Base-by-base conservation (phyloP, 2,888 invertebrate genomes). In the Dryobota labecula region DNA sequence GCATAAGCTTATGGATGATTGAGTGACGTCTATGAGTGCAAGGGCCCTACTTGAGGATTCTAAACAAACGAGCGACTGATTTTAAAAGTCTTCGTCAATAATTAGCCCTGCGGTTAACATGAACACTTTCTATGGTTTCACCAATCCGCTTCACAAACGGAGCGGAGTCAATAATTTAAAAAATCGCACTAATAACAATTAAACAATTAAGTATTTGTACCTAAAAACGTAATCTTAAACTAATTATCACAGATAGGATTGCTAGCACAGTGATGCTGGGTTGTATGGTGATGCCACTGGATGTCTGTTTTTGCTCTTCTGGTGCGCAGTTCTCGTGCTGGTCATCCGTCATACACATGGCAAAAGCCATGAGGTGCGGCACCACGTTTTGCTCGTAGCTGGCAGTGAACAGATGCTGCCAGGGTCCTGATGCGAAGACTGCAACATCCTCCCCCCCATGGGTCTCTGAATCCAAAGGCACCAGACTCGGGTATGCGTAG, bases 361-460 rank as follows among this genome's bases (percentile, higher is more conserved):
- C 98, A 85, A 97, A 98, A 0, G 96, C 97, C 94, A 98, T 97
- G 33, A 97, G 96, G 87, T 98, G 97, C 0, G 98, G 98, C 20
- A 98, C 97, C 72, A 97, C 96, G 87, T 97, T 97, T 90, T 98
- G 98, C 86, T 98, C 98, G 85, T 97, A 97, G 64, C 97, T 97
- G 27, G 98, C 97, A 0, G 97, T 97, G 91, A 98, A 98, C 7
- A 98, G 96, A 88, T 98, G 98, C 43, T 98, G 96, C 97, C 97
- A 97, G 0, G 98, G 98, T 64, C 97, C 98, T 18, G 90, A 91
- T 41, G 97, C 97, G 92, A 97, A 98, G 2, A 98, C 97, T 0
- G 97, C 97, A 0, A 98, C 98, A 89, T 98, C 98, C 81, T 98
- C 98, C 0, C 97, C 98, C 0, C 97, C 98, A 84, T 98, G 98